Evolutionary conservation across 2,888 invertebrate species (phyloP), one percentile per base, ranked within the genome.

Genomic region (Cactoblastis cactorum): DNA sequence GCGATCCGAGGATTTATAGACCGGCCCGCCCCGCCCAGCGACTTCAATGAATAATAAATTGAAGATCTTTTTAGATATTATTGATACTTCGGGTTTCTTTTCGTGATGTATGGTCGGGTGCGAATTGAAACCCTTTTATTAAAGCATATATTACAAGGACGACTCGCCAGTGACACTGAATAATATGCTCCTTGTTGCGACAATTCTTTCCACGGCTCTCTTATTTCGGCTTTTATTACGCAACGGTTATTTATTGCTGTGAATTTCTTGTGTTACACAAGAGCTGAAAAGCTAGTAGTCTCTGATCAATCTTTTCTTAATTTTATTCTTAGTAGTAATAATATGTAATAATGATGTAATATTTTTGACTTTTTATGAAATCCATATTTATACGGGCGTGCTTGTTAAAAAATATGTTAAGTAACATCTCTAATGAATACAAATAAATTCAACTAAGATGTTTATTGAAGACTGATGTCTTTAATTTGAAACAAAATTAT

Each of bases 71-170:
- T 75, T 70, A 76, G 79, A 79, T 84, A 83, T 83, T 83, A 84
- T 83, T 83, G 86, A 85, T 83, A 86, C 81, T 80, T 76, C 67
- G 83, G 81, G 78, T 75, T 77, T 80, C 74, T 74, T 65, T 69
- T 61, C 60, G 77, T 84, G 84, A 86, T 83, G 74, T 83, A 87
- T 80, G 83, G 77, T 75, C 76, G 77, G 80, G 79, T 74, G 80
- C 74, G 81, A 83, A 80, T 83, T 83, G 84, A 81, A 85, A 85
- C 83, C 85, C 85, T 88, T 88, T 88, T 88, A 88, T 89, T 88
- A 88, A 88, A 86, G 83, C 88, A 88, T 88, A 88, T 86, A 88
- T 89, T 87, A 87, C 71, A 68, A n/a, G 71, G 75, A 77, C 87
- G 84, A 78, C 85, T 73, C 74, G 83, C 61, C 67, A 61, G 73